Conservation (phyloP, 2,888 invertebrate species). For the Ormia ochracea region DNA sequence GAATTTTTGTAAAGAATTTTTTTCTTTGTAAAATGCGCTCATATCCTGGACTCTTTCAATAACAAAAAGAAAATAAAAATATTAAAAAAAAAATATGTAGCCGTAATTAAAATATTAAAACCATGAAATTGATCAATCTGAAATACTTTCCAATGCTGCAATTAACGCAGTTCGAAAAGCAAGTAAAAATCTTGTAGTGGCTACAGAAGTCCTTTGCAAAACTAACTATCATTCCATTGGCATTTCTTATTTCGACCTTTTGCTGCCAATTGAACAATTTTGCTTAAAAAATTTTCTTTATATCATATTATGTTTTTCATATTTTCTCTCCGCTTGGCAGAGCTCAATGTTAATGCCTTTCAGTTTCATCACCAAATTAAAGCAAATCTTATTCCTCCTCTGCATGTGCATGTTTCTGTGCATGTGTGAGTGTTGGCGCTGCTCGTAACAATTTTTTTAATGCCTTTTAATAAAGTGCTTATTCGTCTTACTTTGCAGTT, state of each 20-base stretch:
- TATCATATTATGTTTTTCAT: neutral
- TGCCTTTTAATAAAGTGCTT: constrained; percentile 45
- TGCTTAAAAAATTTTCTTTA: neutral
- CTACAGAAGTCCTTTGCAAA: no score
- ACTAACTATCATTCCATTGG: no score
- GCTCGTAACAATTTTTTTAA: constrained; percentile 19
- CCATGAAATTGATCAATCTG: no score
- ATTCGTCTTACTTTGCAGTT: constrained; percentile 42
- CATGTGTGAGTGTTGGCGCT: neutral
- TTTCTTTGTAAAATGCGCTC: no score
- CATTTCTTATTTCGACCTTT: neutral
- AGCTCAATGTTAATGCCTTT: constrained; percentile 37
- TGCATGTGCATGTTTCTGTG: neutral
- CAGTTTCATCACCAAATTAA: constrained; percentile 41
- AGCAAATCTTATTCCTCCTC: constrained; percentile 18
- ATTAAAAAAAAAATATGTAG: no score
- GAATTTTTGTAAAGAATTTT: no score
- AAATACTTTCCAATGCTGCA: no score
- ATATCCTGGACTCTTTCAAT: no score
- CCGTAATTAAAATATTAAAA: no score
- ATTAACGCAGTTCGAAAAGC: no score
- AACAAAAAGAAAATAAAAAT: no score
- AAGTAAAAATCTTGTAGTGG: no score
- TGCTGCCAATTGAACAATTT: neutral
- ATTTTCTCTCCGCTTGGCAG: neutral